phyloP scores from a whole-genome alignment of 2,113 vertebrate genomes.

The Campylomormyrus numenius region DNA sequence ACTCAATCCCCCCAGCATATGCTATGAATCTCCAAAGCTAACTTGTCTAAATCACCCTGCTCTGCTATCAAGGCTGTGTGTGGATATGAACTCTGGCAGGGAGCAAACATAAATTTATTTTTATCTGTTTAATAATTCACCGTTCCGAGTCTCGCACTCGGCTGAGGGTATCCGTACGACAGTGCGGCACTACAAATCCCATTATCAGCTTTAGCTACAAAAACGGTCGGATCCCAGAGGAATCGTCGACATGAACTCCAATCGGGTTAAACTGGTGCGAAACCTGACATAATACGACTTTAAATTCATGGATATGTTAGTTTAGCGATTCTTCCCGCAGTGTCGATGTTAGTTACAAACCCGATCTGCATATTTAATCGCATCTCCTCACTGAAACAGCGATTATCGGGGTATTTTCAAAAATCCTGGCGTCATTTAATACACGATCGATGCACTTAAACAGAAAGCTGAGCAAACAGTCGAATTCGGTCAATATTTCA shows the following conservation, averaged over 20 bases:
- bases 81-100: slow-evolving; percentile 88
- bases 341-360: background rate
- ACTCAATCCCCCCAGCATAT: slow-evolving; percentile 95
- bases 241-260: background rate
- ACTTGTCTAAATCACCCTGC: slow-evolving; percentile 87
- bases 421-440: background rate
- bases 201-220: slow-evolving; percentile 23
- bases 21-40: slow-evolving; percentile 87
- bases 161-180: slow-evolving; percentile 57
- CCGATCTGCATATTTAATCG: background rate
- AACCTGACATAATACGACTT: background rate
- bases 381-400: background rate
- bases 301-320: background rate
- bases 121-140: slow-evolving; percentile 86
- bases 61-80: slow-evolving; percentile 76
- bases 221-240: background rate
- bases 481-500: background rate
- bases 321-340: background rate
- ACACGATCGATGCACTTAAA: background rate
- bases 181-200: slow-evolving; percentile 49
- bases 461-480: background rate
- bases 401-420: background rate
- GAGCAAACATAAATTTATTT: slow-evolving; percentile 86
- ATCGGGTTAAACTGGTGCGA: background rate
- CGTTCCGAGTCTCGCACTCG: slow-evolving; percentile 45